Evolutionary conservation across 2,888 invertebrate species (phyloP).

Genomic region (Gerris lacustris): DNA sequence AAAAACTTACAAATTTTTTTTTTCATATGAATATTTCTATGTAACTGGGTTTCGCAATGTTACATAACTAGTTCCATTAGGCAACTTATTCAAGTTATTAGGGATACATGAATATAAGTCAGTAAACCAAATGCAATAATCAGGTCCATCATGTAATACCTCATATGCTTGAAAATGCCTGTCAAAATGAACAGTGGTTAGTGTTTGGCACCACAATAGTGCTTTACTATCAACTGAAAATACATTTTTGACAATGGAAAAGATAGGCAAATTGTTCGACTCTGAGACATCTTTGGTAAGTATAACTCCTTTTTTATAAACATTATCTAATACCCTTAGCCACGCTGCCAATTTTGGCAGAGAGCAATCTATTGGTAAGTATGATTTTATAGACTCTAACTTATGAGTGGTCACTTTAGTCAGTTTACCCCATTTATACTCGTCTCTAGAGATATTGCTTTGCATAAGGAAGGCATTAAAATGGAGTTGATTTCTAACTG

Average conservation of each 20-base stretch:
- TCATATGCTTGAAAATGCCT: neutral
- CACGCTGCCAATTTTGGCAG: neutral
- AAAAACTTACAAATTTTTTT: no score
- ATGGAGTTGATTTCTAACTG: neutral
- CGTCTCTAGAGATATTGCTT: neutral
- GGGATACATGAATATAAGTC: no score
- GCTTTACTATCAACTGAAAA: neutral
- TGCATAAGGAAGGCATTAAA: neutral
- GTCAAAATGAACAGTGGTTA: neutral
- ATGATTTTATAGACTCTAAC: neutral
- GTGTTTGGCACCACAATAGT: neutral
- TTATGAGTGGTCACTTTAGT: accelerated
- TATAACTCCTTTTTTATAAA: neutral
- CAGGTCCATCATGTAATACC: no score
- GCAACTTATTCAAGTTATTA: no score
- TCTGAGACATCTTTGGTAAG: neutral
- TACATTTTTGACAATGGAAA: neutral
- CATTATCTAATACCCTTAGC: neutral
- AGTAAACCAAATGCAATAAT: no score
- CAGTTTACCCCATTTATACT: neutral
- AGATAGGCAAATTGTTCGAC: neutral
- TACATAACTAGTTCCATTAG: no score
- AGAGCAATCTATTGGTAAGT: neutral
- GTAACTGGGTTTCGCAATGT: no score
- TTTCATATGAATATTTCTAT: no score